Evolutionary conservation across 2,113 vertebrate species (phyloP).

Genomic region (Gallinago paraguaiae): DNA sequence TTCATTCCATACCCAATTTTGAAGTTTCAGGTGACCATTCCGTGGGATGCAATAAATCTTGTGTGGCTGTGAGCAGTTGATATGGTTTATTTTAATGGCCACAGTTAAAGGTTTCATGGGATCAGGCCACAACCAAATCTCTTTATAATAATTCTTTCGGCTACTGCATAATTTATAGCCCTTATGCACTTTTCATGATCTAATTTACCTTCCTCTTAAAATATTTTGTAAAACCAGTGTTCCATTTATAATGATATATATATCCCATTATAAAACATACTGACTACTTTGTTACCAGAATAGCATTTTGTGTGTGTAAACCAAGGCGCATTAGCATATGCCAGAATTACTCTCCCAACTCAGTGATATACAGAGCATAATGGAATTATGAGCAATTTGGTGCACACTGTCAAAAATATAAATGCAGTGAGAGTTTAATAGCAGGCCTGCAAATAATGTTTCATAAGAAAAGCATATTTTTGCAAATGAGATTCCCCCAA

Average conservation of each 20-base stretch:
- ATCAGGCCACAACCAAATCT: constrained; percentile 67
- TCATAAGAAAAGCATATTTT: background rate
- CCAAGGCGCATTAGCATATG: constrained; percentile 6
- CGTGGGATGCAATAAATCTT: constrained; percentile 16
- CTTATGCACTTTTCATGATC: constrained; percentile 78
- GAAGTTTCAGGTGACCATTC: constrained; percentile 21
- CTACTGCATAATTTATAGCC: constrained; percentile 75
- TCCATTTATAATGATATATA: constrained; percentile 76
- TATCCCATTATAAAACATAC: constrained; percentile 61
- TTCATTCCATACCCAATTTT: background rate
- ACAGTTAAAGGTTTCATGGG: constrained; percentile 71
- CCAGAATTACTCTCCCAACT: constrained; percentile 30
- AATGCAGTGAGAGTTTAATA: constrained; percentile 20
- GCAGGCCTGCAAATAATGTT: constrained; percentile 7
- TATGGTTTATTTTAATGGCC: constrained; percentile 67
- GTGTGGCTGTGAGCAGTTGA: background rate
- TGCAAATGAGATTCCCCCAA: constrained; percentile 15
- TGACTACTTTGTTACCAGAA: constrained; percentile 51
- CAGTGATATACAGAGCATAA: constrained; percentile 11
- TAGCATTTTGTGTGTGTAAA: constrained; percentile 45
- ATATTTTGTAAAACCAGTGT: constrained; percentile 76
- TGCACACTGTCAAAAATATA: constrained; percentile 52
- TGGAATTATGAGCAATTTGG: constrained; percentile 44
- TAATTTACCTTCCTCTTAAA: constrained; percentile 79
- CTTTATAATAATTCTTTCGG: constrained; percentile 77